Percentiles rank a stretch among this genome's conserved stretches.
phyloP scores from a whole-genome alignment of 2,113 vertebrate species.

The Physeter macrocephalus region DNA sequence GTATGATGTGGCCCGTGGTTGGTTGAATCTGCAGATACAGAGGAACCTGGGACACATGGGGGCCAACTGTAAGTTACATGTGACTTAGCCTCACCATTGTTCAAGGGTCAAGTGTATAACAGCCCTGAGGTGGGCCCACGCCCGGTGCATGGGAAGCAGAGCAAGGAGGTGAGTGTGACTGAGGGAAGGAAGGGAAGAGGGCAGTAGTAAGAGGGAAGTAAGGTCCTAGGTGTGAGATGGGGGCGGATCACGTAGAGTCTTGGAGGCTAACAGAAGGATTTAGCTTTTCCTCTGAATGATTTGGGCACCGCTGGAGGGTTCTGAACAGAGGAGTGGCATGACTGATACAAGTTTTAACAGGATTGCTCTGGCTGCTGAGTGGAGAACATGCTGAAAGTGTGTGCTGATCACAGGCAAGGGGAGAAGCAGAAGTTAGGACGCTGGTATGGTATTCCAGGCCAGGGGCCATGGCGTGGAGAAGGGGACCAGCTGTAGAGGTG shows the following conservation, averaged over 20 bases:
- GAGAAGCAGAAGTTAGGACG: not conserved
- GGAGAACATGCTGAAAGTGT: not conserved
- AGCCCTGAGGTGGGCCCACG: not conserved
- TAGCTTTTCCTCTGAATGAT: not conserved
- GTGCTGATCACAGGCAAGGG: not conserved
- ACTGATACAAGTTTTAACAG: not conserved
- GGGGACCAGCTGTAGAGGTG: not conserved
- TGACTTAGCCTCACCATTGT: not conserved
- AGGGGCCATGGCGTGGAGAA: not conserved
- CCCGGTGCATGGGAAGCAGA: not conserved
- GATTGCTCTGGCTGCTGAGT: not conserved
- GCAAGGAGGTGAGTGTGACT: not conserved
- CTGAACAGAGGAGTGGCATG: not conserved
- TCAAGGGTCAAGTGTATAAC: not conserved
- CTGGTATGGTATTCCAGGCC: not conserved
- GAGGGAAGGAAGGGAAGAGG: not conserved
- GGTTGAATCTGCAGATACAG: not conserved
- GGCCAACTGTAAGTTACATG: not conserved
- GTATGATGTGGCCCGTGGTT: not conserved
- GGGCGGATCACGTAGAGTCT: not conserved
- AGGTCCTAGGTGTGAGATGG: not conserved
- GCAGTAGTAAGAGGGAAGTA: not conserved
- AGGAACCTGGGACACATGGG: not conserved
- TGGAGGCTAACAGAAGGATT: not conserved
- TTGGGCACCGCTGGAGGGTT: not conserved